Base-by-base conservation (phyloP, 1,140 invertebrate species). In the Tachypleus tridentatus region DNA sequence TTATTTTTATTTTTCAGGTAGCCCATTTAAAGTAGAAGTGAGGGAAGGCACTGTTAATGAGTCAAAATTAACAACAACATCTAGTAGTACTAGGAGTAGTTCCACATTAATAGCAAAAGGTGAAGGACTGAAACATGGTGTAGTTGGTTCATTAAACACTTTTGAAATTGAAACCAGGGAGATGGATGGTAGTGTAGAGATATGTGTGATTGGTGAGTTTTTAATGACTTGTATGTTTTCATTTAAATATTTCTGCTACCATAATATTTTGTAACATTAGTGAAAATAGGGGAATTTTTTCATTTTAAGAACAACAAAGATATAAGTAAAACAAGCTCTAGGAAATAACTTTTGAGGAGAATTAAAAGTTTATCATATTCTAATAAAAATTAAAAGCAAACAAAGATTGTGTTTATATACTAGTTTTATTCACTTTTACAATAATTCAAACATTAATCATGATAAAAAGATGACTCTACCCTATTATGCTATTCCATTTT, bases 21-120 rank as follows among this genome's bases (percentile, higher is more conserved):
- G 89, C 77, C 93, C 93, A 29, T 95, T 94, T 76, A 85, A 89
- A 70, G 86, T 87, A 64, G 77, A 81, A 11, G 77, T 84, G 5
- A 65, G 76, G 10, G 80, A n/a, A 7, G 8, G 7, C n/a, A n/a
- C 7, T 70, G 73, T 9, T 71, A 77, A 3, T 54, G 53, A n/a
- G 7, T 54, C 53, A 54, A 54, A 7, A 8, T n/a, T 8, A 54
- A 54, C 7, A 7, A 7, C n/a, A 8, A 54, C 7, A 8, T 8
- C 7, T 54, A 1, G 53, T n/a, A 54, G n/a, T 8, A 8, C 53
- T 54, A 8, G 7, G n/a, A 54, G 7, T 8, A 8, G 7, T 54
- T 77, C 49, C 63, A 71, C 58, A 75, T 81, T 73, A 64, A 62
- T 72, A 62, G 75, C 77, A 49, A 67, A 72, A 60, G 76, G 82